Conservation (phyloP, 2,888 invertebrate species). For the Drosophila algonquin region DNA sequence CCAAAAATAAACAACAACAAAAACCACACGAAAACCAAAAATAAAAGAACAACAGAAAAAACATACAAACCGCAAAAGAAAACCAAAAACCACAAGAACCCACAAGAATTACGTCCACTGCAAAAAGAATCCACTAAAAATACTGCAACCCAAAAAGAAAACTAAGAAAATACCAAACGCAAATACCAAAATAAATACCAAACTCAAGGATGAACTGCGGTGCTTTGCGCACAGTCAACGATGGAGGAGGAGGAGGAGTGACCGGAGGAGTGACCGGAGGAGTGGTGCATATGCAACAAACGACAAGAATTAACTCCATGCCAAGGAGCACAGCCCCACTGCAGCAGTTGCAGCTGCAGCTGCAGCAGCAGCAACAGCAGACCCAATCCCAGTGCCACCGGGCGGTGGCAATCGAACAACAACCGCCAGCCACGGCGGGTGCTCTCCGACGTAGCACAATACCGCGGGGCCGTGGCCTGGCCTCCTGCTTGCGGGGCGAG, state of each 20-base stretch:
- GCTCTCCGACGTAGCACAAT: slow-evolving; percentile 80
- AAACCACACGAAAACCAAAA: slow-evolving; percentile 19
- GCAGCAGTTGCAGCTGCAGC: slow-evolving; percentile 9
- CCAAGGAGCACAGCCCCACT: slow-evolving; percentile 58
- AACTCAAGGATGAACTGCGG: slow-evolving; percentile 81
- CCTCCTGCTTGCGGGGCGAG: slow-evolving; percentile 84
- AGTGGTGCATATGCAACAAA: slow-evolving; percentile 49
- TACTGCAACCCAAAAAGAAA: slow-evolving; percentile 26
- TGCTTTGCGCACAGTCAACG: slow-evolving; percentile 81
- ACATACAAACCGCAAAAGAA: slow-evolving; percentile 52
- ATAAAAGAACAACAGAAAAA: slow-evolving; percentile 32
- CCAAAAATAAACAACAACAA: slow-evolving; percentile 19
- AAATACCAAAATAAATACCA: slow-evolving; percentile 30
- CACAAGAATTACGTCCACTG: slow-evolving; percentile 17
- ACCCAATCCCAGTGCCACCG: slow-evolving; percentile 19
- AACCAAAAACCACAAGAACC: slow-evolving; percentile 27
- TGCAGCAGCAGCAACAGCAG: slow-evolving; percentile 19
- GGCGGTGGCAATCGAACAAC: slow-evolving; percentile 60
- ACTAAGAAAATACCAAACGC: slow-evolving; percentile 19
- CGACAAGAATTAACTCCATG: slow-evolving; percentile 68
- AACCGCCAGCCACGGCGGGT: slow-evolving; percentile 12
- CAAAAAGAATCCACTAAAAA: slow-evolving; percentile 36
- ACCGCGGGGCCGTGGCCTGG: slow-evolving; percentile 83
- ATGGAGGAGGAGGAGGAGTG: slow-evolving; percentile 55
- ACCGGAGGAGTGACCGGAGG: slow-evolving; percentile 15